Percentiles rank a stretch among this genome's conserved stretches.
phyloP scores from a whole-genome alignment of 2,113 vertebrate genomes.

The Cheirogaleus medius region DNA sequence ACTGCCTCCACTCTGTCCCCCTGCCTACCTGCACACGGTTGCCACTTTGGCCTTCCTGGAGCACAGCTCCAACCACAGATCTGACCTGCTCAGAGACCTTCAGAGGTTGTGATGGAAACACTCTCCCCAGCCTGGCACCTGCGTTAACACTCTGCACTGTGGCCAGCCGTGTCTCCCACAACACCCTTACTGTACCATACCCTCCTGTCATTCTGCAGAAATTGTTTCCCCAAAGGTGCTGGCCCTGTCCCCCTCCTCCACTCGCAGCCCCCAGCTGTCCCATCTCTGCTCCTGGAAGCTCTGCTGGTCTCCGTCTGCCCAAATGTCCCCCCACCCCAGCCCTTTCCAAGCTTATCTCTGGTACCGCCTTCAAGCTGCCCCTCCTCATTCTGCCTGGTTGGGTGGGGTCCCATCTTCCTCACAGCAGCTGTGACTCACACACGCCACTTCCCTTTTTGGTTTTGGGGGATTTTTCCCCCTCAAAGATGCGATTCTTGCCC shows the following conservation, averaged over 20 bases:
- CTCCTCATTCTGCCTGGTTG: not conserved
- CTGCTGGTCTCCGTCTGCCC: not conserved
- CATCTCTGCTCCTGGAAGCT: not conserved
- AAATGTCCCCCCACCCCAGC: too few species aligned
- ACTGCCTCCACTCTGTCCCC: not conserved
- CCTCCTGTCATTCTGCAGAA: not conserved
- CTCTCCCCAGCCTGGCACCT: not conserved
- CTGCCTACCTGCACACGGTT: not conserved
- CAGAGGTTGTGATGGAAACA: not conserved
- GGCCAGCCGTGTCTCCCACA: fast-evolving
- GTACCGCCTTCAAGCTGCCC: too few species aligned
- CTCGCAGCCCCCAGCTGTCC: not conserved
- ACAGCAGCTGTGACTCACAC: not conserved
- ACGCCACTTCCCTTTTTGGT: not conserved
- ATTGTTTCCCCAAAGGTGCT: too few species aligned
- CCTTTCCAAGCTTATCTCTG: too few species aligned
- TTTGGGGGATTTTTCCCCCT: not conserved
- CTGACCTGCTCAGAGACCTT: not conserved
- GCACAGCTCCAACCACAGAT: not conserved
- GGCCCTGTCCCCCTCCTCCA: not conserved
- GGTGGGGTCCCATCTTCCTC: not conserved
- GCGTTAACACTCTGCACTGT: fast-evolving
- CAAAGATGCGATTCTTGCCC: not conserved
- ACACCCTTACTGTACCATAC: too few species aligned
- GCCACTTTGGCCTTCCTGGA: not conserved